Evolutionary conservation across 2,797 vertebrate species (phyloP), one percentile per base, ranked within the genome.

Genomic region (Sebastes goodei): DNA sequence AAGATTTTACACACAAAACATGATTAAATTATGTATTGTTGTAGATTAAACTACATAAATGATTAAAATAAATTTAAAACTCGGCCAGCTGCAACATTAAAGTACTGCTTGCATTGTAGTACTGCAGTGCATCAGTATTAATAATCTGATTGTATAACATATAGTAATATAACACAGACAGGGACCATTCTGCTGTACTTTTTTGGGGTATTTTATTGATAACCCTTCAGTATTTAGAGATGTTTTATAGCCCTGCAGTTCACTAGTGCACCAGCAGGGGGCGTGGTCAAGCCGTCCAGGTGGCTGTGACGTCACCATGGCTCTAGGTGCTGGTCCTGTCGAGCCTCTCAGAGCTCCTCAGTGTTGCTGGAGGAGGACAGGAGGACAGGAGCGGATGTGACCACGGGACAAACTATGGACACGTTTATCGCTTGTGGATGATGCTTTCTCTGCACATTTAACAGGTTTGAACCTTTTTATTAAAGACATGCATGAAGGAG

Each of bases 271-370:
- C 87, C 94, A 6, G 63, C 86, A 91, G 94, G 80, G 70, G 92
- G 92, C 91, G 89, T 8, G 25, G 53, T 3, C 29, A 1, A 7
- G 1, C 52, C 6, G 29, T 61, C 65, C 78, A 86, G 85, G 64
- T 84, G 80, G 20, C 12, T 42, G 89, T 94, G 93, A 96, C 96
- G 95, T 96, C 93, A 95, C 74, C 66, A 1, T n/a, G 60, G 82
- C 85, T 89, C 42, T 68, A 72, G 85, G 77, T 81, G 86, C 71
- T 1, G 77, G 35, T 25, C 70, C 66, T 66, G 80, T 82, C 65
- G 62, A 57, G 87, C 64, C 56, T 74, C 72, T 75, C 38, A 29
- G 70, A 68, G 73, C 74, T 66, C 10, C n/a, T 88, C 85, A 86
- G 82, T 67, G 38, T 78, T 46, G 83, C 68, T 38, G 60, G 65